Base-by-base conservation (phyloP, 2,888 invertebrate species). In the Ypsolopha sequella region DNA sequence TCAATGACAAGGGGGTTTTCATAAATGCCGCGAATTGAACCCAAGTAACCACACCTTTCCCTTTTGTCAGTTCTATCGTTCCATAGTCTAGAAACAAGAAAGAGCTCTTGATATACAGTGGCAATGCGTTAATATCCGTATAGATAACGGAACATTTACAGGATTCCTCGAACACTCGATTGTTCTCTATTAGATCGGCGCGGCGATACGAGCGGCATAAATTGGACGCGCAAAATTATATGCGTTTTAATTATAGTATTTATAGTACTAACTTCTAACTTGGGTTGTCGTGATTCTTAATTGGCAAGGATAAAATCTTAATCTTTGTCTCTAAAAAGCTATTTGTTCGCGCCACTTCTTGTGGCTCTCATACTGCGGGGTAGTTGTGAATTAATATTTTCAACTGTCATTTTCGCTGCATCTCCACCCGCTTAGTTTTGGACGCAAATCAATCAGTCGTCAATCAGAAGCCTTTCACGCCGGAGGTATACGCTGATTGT, bases 161-260 rank as follows among this genome's bases (percentile, higher is more conserved):
- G 67, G 56, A 64, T 60, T 61, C 58, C 60, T 61, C 65, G 69
- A 65, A 69, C 68, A 74, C 72, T 68, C 70, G 46, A 51, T 47
- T 62, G 57, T 58, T 64, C 65, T 70, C 66, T 64, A 59, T 61
- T 60, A 59, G 72, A 77, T 76, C 61, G 46, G 55, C 66, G 79
- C 61, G 46, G 55, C 66, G 79, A 77, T 78, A 72, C 69, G 68
- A 73, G 68, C 74, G 64, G 70, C 63, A 66, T 68, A 68, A 66
- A 64, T 66, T 63, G 58, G 52, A 63, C 68, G 65, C 63, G 62
- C 62, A 62, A 66, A 71, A 70, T 72, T 72, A 71, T 70, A 68
- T 72, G 72, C 68, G 75, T 76, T 80, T 79, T 80, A 79, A 81
- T 78, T 80, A 75, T 72, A 68, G 64, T 72, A 71, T 68, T 68